Conservation (phyloP, 2,113 vertebrate genomes). For the Myanophis thanlyinensis region DNA sequence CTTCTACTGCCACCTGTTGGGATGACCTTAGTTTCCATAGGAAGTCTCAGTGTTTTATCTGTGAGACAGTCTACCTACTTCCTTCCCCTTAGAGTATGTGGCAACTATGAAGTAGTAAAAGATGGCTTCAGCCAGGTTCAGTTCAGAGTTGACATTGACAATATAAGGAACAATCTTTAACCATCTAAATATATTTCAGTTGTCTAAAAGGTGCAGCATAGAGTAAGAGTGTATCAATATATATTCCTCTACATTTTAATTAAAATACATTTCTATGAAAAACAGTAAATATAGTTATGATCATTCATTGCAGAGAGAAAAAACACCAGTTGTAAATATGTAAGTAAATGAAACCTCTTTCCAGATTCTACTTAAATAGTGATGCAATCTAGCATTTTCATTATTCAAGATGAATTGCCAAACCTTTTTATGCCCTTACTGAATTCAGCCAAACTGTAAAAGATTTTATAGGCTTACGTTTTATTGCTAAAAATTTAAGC, state of each 20-base stretch:
- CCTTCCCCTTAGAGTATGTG: too few species aligned
- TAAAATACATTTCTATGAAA: slow-evolving; percentile 4
- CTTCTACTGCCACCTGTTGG: too few species aligned
- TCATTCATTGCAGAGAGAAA: slow-evolving; percentile 13
- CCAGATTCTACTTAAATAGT: neutral
- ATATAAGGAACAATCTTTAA: neutral
- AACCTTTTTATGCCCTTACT: neutral
- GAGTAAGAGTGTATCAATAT: slow-evolving; percentile 9
- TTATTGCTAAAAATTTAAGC: neutral
- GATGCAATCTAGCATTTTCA: neutral
- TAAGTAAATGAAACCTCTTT: slow-evolving; percentile 27
- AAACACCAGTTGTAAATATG: neutral
- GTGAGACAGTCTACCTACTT: too few species aligned
- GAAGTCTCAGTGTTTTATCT: too few species aligned
- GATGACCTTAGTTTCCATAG: too few species aligned
- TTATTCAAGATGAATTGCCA: neutral
- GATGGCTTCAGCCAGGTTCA: too few species aligned
- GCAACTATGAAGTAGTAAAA: too few species aligned
- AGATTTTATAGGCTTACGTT: neutral
- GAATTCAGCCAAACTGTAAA: neutral
- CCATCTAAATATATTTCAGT: neutral
- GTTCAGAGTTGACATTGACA: too few species aligned
- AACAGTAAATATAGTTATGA: slow-evolving; percentile 20
- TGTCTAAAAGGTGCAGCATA: slow-evolving; percentile 7
- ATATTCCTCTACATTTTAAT: slow-evolving; percentile 18